Evolutionary conservation across 2,888 invertebrate species (phyloP).

Genomic region (Lissocephala sabroskyi): DNA sequence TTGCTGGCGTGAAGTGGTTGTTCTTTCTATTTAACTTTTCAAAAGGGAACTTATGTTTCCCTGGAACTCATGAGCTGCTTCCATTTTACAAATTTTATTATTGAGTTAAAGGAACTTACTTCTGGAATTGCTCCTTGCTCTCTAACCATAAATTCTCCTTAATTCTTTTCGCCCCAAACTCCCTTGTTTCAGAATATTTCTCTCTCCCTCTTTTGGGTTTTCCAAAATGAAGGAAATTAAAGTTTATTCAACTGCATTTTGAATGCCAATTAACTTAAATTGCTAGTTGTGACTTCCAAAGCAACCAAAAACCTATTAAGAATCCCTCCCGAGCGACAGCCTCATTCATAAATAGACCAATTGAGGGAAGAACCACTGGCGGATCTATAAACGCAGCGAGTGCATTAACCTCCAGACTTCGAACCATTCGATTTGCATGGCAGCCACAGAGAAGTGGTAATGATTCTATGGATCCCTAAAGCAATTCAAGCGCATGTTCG

Average conservation of each 20-base stretch:
- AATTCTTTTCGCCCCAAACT: no score
- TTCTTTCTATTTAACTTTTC: no score
- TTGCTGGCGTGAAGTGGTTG: no score
- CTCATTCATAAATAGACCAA: constrained; percentile 3
- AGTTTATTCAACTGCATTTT: constrained; percentile 61
- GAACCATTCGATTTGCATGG: constrained; percentile 47
- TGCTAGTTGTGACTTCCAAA: constrained; percentile 56
- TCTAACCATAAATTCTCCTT: no score
- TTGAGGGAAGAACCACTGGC: background rate
- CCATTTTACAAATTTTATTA: no score
- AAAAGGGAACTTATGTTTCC: no score
- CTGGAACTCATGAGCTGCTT: no score
- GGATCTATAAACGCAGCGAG: constrained; percentile 32
- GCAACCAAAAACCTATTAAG: constrained; percentile 50
- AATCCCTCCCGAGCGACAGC: constrained; percentile 1
- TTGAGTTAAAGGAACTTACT: no score
- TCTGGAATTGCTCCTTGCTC: no score
- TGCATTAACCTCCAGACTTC: constrained; percentile 54
- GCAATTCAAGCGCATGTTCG: background rate
- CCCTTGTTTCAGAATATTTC: no score
- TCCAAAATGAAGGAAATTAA: background rate
- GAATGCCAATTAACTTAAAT: constrained; percentile 62
- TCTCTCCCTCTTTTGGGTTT: no score
- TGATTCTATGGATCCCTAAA: constrained; percentile 22
- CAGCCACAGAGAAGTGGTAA: no score